Conservation (phyloP, 2,113 vertebrate species). For the Hylia prasina region DNA sequence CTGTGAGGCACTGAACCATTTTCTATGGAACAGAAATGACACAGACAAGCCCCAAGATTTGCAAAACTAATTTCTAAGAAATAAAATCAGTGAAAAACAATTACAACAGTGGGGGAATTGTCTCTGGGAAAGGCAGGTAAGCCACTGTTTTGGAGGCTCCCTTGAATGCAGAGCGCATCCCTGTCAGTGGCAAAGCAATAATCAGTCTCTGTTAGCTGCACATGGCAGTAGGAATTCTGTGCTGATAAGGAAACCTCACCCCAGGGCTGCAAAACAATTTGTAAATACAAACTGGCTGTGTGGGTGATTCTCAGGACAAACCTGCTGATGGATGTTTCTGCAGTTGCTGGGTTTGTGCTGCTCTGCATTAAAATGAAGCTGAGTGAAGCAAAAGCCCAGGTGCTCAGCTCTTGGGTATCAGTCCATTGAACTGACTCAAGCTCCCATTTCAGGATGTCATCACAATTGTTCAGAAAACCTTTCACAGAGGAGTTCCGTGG, state of each 20-base stretch:
- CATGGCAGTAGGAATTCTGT: background rate
- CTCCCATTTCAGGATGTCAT: background rate
- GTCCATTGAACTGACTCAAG: background rate
- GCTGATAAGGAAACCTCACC: background rate
- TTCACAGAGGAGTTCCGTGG: background rate
- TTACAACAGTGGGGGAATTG: background rate
- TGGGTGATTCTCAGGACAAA: background rate
- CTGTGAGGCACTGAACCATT: background rate
- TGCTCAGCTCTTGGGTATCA: background rate
- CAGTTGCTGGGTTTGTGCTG: background rate
- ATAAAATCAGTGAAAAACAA: background rate
- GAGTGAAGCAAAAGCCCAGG: background rate
- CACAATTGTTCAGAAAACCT: background rate
- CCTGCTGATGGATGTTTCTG: background rate
- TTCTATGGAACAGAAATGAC: background rate
- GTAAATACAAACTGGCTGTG: background rate
- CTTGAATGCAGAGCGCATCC: background rate
- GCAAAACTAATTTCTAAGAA: background rate
- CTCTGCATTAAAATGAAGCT: background rate
- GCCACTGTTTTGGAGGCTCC: background rate
- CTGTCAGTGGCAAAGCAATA: background rate
- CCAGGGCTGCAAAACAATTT: background rate
- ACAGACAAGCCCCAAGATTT: background rate
- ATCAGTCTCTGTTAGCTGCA: background rate
- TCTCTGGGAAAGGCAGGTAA: rapidly evolving